phyloP scores from a whole-genome alignment of 2,888 invertebrate species.

The Neoscelio sp. region DNA sequence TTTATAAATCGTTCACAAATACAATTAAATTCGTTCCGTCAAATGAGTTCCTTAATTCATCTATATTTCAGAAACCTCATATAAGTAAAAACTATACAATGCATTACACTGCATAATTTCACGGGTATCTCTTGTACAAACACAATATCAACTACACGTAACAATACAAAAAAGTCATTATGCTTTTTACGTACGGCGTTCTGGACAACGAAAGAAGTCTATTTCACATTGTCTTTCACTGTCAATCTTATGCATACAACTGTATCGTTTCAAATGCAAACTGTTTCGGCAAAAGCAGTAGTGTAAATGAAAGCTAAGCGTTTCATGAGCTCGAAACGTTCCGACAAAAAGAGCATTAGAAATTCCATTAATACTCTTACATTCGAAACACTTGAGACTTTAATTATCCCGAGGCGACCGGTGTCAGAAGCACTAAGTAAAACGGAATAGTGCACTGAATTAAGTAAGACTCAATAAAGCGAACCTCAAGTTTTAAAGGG shows the following conservation, averaged over 20 bases:
- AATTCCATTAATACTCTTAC: slow-evolving; percentile 78
- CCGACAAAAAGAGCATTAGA: slow-evolving; percentile 75
- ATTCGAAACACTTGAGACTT: slow-evolving; percentile 75
- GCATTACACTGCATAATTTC: slow-evolving; percentile 47
- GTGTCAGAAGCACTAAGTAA: slow-evolving; percentile 54
- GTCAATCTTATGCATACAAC: slow-evolving; percentile 52
- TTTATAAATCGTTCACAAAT: slow-evolving; percentile 23
- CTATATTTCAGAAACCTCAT: neutral
- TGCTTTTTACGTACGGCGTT: slow-evolving; percentile 37
- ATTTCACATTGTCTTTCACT: slow-evolving; percentile 57
- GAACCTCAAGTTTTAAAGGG: slow-evolving; percentile 72
- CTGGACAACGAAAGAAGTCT: slow-evolving; percentile 51
- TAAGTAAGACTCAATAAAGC: slow-evolving; percentile 74
- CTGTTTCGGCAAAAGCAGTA: slow-evolving; percentile 55
- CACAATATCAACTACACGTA: slow-evolving; percentile 34
- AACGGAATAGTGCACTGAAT: slow-evolving; percentile 72
- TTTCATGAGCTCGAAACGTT: slow-evolving; percentile 62
- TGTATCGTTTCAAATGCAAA: slow-evolving; percentile 60
- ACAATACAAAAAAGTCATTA: slow-evolving; percentile 62
- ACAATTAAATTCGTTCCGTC: slow-evolving; percentile 35
- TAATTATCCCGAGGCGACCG: slow-evolving; percentile 73
- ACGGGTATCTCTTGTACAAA: slow-evolving; percentile 59
- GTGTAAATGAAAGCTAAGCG: slow-evolving; percentile 57
- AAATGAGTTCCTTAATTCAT: slow-evolving; percentile 41
- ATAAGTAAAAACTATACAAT: slow-evolving; percentile 6